phyloP scores from a whole-genome alignment of 2,113 vertebrate species.

The Nesoenas mayeri region DNA sequence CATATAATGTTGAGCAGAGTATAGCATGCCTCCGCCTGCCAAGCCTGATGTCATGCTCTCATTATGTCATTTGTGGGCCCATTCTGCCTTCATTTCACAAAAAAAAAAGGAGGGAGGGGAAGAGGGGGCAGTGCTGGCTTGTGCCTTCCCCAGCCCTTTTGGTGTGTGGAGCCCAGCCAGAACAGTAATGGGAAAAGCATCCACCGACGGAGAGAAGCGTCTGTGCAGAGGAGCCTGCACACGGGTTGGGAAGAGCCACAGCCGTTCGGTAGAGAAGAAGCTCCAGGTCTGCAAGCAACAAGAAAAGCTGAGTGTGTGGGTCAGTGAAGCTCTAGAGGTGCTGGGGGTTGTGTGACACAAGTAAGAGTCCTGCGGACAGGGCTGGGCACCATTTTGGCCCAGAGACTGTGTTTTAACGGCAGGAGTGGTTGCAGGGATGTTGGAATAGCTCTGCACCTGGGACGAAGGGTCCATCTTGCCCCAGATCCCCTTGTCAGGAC shows the following conservation, averaged over 20 bases:
- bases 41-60: slow-evolving; percentile 70
- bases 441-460: too few species aligned
- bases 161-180: slow-evolving; percentile 30
- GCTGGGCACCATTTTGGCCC: too few species aligned
- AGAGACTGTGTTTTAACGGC: too few species aligned
- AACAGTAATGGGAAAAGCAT: slow-evolving; percentile 63
- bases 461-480: background rate
- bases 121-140: background rate
- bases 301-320: background rate
- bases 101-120: background rate
- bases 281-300: background rate
- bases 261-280: fast-evolving
- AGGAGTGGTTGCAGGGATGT: too few species aligned
- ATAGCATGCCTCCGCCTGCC: background rate
- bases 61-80: slow-evolving; percentile 65
- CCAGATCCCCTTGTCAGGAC: background rate
- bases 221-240: background rate
- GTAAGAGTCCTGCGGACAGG: too few species aligned
- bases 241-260: background rate
- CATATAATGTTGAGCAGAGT: background rate
- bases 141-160: slow-evolving; percentile 43
- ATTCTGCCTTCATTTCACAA: slow-evolving; percentile 24
- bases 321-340: background rate
- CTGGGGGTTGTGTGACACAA: background rate
- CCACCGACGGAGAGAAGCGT: background rate